These are phyloP conservation scores for Sipunculus nudus DNA, from an alignment of 2,888 invertebrate species.

Conservation along the genomic window DNA sequence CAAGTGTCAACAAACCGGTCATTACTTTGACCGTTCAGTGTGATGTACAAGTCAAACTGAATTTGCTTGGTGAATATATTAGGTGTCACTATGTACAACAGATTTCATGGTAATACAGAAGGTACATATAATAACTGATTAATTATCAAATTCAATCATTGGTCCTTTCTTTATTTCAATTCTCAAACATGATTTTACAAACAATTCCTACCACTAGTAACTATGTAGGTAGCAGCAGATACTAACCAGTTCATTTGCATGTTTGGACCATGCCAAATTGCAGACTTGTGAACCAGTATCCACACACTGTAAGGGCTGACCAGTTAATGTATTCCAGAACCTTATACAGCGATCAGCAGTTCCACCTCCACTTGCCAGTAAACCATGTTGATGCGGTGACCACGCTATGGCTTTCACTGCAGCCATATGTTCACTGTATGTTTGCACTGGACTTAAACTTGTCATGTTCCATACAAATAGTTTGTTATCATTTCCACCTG, in stretches of 20 bases:
- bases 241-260: slow-evolving; percentile 88
- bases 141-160: too few species aligned
- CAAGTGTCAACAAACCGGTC: too few species aligned
- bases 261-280: slow-evolving; percentile 90
- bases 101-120: too few species aligned
- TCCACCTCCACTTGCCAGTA: slow-evolving; percentile 95
- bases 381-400: slow-evolving; percentile 94
- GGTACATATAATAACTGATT: too few species aligned
- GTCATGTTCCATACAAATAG: slow-evolving; percentile 81
- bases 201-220: too few species aligned
- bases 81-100: too few species aligned
- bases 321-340: slow-evolving; percentile 75
- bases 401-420: slow-evolving; percentile 81
- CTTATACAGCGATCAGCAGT: slow-evolving; percentile 85
- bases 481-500: slow-evolving; percentile 98
- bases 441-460: slow-evolving; percentile 69
- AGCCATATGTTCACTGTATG: slow-evolving; percentile 68
- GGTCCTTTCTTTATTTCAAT: too few species aligned
- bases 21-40: too few species aligned
- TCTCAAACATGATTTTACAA: too few species aligned
- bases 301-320: slow-evolving; percentile 81
- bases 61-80: too few species aligned
- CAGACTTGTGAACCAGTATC: slow-evolving; percentile 96
- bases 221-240: too few species aligned
- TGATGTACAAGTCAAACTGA: too few species aligned